A percentile compares a stretch with the other conserved stretches of the same genome.
phyloP scores from a whole-genome alignment of 1,140 invertebrate genomes.

The Formica exsecta region DNA sequence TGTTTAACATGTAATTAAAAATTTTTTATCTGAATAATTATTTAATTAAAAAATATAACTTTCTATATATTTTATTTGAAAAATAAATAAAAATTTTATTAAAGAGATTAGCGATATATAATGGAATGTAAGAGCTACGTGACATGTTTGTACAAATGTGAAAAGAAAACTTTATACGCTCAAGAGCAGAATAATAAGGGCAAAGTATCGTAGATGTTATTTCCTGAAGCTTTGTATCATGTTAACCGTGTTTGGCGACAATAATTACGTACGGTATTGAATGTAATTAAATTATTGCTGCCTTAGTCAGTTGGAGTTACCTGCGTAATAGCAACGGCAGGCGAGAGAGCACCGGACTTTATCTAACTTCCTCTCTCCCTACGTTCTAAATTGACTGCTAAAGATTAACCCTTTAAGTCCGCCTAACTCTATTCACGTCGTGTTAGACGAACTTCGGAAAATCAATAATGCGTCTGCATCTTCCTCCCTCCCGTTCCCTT shows the following conservation, averaged over 20 bases:
- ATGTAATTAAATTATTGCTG: conserved; percentile 72
- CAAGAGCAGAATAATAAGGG: neutral
- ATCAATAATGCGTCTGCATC: conserved; percentile 57
- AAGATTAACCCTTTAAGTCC: conserved; percentile 70
- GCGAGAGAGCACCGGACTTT: conserved; percentile 65
- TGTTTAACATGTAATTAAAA: no score
- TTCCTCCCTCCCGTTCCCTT: neutral
- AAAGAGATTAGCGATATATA: no score
- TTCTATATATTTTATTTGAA: neutral
- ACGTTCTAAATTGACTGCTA: conserved; percentile 69
- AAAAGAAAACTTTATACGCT: no score
- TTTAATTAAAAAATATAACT: neutral
- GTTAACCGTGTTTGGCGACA: conserved; percentile 49
- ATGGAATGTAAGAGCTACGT: no score
- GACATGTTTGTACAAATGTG: no score
- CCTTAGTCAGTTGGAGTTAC: conserved; percentile 65
- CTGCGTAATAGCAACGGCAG: conserved; percentile 34
- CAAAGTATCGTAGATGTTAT: conserved; percentile 11
- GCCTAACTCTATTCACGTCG: conserved; percentile 59
- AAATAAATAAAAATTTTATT: no score
- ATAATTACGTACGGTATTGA: conserved; percentile 66
- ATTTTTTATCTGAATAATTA: no score
- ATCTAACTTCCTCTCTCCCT: conserved; percentile 66
- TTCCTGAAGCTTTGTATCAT: conserved; percentile 42
- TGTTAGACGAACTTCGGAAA: conserved; percentile 66